Base-by-base conservation (phyloP, 2,888 invertebrate species). In the Amphipoea lucens region DNA sequence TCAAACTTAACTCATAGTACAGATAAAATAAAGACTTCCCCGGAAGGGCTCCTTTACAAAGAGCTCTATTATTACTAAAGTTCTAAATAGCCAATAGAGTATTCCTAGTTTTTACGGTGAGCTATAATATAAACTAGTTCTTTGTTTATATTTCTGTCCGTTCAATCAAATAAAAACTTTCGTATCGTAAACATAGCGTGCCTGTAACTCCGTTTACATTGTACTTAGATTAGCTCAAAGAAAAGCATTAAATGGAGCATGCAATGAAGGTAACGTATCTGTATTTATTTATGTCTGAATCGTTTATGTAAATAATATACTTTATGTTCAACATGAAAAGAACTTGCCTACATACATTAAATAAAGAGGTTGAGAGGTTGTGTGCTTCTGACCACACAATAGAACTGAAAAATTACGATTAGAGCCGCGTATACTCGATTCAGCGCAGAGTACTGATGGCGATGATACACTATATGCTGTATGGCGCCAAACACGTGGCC, bases 111-210 rank as follows among this genome's bases (percentile, higher is more conserved):
- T 40, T 40, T 45, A 48, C 65, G 11, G 9, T 69, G 68, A 60
- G 65, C 83, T 51, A 45, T 17, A 70, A 42, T n/a, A 60, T 23
- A 78, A 83, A 83, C 23, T 66, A 60, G 14, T 62, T 79, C 14
- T 48, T 69, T 60, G 57, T 72, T 79, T 79, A 68, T 70, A 36
- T 69, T 79, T 76, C 45, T 60, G 29, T 71, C 48, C 45, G 20
- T 71, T 74, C 79, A 65, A 75, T 76, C 73, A 63, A 78, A 79
- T 70, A 83, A 60, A 82, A 86, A 78, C 67, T 40, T 68, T 79
- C 54, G 54, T 65, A 74, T 76, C 42, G 79, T 71, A 69, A 76
- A 75, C 68, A 66, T 83, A 23, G 79, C 87, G 74, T 83, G 79
- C 65, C 74, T 65, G 29, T 74, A 68, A 68, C 65, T 71, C 54